These are phyloP conservation scores for Itoplectis maculator DNA, from an alignment of 2,888 invertebrate genomes.

Conservation along the genomic window DNA sequence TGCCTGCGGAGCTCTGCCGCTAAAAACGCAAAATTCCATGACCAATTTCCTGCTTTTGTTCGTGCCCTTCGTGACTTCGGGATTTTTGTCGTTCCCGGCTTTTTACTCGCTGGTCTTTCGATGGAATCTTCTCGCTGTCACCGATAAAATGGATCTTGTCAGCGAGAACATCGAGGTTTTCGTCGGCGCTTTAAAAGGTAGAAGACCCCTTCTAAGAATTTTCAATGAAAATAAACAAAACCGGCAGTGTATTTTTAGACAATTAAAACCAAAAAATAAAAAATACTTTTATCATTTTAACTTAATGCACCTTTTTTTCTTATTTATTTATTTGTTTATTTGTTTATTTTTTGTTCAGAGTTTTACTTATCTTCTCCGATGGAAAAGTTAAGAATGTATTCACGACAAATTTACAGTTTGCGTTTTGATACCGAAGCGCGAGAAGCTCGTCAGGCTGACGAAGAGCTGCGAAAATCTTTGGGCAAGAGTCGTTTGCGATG, in stretches of 20 bases:
- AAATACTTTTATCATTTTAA: too few relatives aligned
- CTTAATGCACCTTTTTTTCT: too few relatives aligned
- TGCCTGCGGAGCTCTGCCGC: slow-evolving; percentile 39
- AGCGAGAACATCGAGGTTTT: slow-evolving; percentile 12
- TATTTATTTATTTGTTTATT: too few relatives aligned
- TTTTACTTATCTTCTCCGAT: neutral
- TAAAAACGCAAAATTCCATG: neutral
- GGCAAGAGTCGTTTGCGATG: slow-evolving; percentile 47
- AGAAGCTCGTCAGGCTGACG: slow-evolving; percentile 46
- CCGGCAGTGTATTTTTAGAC: too few relatives aligned
- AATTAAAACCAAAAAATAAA: too few relatives aligned
- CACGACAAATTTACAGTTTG: neutral
- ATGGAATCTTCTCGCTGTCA: slow-evolving; percentile 7
- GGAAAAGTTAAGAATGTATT: neutral
- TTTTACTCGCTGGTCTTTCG: slow-evolving; percentile 34
- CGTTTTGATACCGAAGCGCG: slow-evolving; percentile 15
- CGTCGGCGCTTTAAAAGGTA: slow-evolving; percentile 44
- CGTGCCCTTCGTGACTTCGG: slow-evolving; percentile 1
- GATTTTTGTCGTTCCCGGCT: slow-evolving; percentile 32
- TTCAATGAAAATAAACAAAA: too few relatives aligned
- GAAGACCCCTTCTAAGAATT: neutral
- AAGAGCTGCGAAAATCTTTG: slow-evolving; percentile 65
- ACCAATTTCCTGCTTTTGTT: neutral
- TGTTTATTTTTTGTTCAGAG: too few relatives aligned
- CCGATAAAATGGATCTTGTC: slow-evolving; percentile 32